Percentiles rank a stretch among this genome's conserved stretches.
Conservation (phyloP, 2,797 vertebrate species). For the Tapera naevia region DNA sequence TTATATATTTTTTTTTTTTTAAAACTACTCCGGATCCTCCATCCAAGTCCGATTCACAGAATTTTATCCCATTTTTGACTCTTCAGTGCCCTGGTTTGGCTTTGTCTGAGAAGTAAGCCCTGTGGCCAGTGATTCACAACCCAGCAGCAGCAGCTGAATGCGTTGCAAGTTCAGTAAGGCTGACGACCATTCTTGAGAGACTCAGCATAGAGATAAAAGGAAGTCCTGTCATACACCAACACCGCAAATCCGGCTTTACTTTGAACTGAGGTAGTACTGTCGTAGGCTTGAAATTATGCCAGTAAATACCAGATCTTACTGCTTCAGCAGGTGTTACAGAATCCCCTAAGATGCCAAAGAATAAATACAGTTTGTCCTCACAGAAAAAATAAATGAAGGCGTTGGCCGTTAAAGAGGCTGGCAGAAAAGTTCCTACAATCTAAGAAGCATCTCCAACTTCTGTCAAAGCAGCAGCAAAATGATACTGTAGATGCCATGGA, state of each 20-base stretch:
- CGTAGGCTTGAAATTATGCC: constrained; percentile 73
- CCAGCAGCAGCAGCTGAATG: constrained; percentile 58
- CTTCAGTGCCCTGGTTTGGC: constrained; percentile 49
- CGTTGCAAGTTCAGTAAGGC: constrained; percentile 64
- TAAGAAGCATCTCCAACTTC: constrained; percentile 48
- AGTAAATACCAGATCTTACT: constrained; percentile 74
- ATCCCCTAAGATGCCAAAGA: constrained; percentile 67
- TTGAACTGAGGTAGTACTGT: constrained; percentile 83
- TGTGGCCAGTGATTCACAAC: constrained; percentile 53
- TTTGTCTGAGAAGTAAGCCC: constrained; percentile 59
- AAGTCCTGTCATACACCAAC: constrained; percentile 46
- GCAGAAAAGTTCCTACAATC: constrained; percentile 25
- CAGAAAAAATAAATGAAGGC: constrained; percentile 63
- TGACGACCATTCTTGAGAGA: constrained; percentile 50
- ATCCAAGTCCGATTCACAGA: constrained; percentile 52
- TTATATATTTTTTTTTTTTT: not conserved
- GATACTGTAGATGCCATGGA: constrained; percentile 42
- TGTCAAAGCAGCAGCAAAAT: constrained; percentile 58
- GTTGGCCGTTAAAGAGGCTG: constrained; percentile 52
- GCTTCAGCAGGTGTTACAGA: constrained; percentile 56
- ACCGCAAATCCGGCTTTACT: constrained; percentile 64
- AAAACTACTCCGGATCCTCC: constrained; percentile 51
- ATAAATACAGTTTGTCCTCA: constrained; percentile 60
- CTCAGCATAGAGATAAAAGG: constrained; percentile 54
- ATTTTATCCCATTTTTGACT: constrained; percentile 36